These are phyloP conservation scores for Rotaria sp. DNA, from an alignment of 2,888 invertebrate species.

Conservation along the genomic window DNA sequence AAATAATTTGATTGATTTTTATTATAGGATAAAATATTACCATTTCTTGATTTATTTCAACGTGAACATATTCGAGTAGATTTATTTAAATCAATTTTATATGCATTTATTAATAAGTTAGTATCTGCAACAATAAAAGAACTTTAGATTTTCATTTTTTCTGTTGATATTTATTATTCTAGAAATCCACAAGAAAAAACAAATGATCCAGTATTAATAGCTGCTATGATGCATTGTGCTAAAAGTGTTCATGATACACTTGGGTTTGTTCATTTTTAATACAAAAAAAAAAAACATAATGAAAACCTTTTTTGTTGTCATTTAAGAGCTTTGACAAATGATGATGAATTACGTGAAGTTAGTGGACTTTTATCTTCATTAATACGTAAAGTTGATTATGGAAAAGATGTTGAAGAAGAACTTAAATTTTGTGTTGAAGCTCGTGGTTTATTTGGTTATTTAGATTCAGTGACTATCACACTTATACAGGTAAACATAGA, in stretches of 20 bases:
- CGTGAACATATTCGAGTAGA: constrained; percentile 74
- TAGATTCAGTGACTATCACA: constrained; percentile 76
- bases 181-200: constrained; percentile 60
- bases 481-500: constrained; percentile 68
- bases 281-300: constrained; percentile 30
- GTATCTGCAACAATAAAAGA: background rate
- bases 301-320: too few species aligned
- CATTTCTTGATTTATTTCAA: constrained; percentile 79
- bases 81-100: constrained; percentile 72
- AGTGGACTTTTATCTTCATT: constrained; percentile 73
- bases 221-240: constrained; percentile 78
- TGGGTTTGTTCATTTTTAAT: constrained; percentile 62
- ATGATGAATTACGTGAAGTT: constrained; percentile 80
- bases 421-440: constrained; percentile 87
- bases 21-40: constrained; percentile 75
- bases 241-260: constrained; percentile 82
- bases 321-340: constrained; percentile 75
- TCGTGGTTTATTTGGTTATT: constrained; percentile 77
- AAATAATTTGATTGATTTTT: too few species aligned
- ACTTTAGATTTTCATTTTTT: background rate
- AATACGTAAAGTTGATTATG: constrained; percentile 72
- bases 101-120: constrained; percentile 45
- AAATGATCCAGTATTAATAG: constrained; percentile 75
- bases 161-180: constrained; percentile 41
- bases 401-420: constrained; percentile 77